Percentiles rank a stretch among this genome's conserved stretches.
Conservation (phyloP, 2,888 invertebrate species). For the Phoenoteleia sp. region DNA sequence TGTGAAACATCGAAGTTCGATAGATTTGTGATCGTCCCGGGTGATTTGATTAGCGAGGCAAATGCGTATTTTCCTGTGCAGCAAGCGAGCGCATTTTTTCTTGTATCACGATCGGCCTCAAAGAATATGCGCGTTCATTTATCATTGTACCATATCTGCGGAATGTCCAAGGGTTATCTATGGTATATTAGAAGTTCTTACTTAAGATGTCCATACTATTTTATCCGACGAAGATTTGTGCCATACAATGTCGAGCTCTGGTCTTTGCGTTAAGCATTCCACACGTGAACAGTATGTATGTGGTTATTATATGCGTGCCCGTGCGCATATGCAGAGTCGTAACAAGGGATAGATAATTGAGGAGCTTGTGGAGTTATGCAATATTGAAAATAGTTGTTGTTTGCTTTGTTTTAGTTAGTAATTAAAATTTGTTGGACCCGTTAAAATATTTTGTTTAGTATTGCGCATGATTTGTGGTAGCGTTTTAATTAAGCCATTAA, state of each 20-base stretch:
- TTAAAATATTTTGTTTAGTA: no score
- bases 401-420: conserved; percentile 25
- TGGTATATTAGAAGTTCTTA: conserved; percentile 72
- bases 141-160: conserved; percentile 72
- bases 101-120: conserved; percentile 59
- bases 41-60: conserved; percentile 69
- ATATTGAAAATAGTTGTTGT: conserved; percentile 27
- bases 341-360: conserved; percentile 62
- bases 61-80: conserved; percentile 62
- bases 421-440: no score
- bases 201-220: conserved; percentile 69
- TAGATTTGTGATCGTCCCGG: conserved; percentile 55
- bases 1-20: conserved; percentile 60
- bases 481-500: no score
- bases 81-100: conserved; percentile 34
- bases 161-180: conserved; percentile 71
- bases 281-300: conserved; percentile 62
- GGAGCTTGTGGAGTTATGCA: conserved; percentile 36
- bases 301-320: conserved; percentile 62
- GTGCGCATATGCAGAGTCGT: conserved; percentile 35
- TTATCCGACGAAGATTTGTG: conserved; percentile 71
- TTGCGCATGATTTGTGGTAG: no score
- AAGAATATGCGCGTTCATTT: conserved; percentile 69
- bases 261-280: conserved; percentile 70
- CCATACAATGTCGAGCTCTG: conserved; percentile 45